Base-by-base conservation (phyloP, 2,797 vertebrate species). In the Enteromius unitaeniatus region DNA sequence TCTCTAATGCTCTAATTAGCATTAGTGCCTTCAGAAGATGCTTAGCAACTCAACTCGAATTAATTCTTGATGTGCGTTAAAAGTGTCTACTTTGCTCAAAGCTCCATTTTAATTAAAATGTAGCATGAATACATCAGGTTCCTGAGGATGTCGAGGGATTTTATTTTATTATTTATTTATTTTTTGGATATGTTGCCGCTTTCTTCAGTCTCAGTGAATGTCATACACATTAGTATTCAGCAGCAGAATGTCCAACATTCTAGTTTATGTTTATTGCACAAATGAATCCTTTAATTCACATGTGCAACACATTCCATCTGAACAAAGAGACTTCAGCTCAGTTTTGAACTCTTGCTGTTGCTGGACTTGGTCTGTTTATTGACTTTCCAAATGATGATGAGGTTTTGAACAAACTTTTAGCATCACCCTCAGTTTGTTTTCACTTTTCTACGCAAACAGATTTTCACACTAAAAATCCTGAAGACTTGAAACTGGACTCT, bases 1-100 rank as follows among this genome's bases (percentile, higher is more conserved):
- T 17, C 42, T 91, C 86, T 84, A 70, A 84, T 81, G 81, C 85
- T 85, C 78, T 78, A 79, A 88, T 89, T 89, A 88, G 79, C 80
- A 76, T 77, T 72, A 85, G 34, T 49, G 74, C 42, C 77, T 85
- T 70, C 28, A 53, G 58, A 82, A 81, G 84, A 87, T 28, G 85
- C 51, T 86, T 69, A 28, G 40, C 40, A 79, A 84, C 47, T 62
- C 74, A 47, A 77, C 47, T 62, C 64, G n/a, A 83, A 85, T 78
- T 47, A 84, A 86, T 81, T 60, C 23, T 62, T 62, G 58, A 72
- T 14, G 23, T 23, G 31, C 4, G n/a, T 78, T 79, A 83, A 78
- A 67, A 65, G n/a, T 72, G 82, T 78, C 81, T 69, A 23, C 65
- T 62, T 79, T 49, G 37, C 79, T 82, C 40, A 72, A 19, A 53